Evolutionary conservation across 2,888 invertebrate genomes (phyloP).

Genomic region (Drosophila percnosoma): DNA sequence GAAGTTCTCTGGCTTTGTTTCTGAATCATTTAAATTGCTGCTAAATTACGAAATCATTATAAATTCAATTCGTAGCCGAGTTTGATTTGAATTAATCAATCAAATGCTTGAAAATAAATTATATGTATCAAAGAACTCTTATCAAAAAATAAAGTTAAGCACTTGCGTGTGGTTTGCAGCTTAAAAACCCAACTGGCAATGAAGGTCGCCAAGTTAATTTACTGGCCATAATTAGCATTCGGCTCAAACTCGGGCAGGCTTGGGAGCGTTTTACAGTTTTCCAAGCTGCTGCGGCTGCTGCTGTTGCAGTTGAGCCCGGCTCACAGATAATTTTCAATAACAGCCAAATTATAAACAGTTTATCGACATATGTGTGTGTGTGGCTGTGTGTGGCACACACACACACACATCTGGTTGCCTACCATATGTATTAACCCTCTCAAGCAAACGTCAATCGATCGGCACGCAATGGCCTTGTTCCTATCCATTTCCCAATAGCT

Average conservation of each 20-base stretch:
- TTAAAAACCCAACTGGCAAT: conserved; percentile 53
- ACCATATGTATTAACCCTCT: conserved; percentile 63
- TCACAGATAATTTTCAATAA: conserved; percentile 75
- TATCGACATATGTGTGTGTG: conserved; percentile 22
- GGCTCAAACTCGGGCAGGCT: conserved; percentile 33
- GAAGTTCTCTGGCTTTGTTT: conserved; percentile 11
- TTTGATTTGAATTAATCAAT: conserved; percentile 72
- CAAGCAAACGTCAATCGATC: conserved; percentile 45
- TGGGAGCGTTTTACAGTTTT: conserved; percentile 67
- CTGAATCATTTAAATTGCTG: conserved; percentile 59
- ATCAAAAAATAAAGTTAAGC: conserved; percentile 36
- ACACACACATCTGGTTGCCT: conserved; percentile 14
- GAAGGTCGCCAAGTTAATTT: conserved; percentile 73
- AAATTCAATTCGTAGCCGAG: conserved; percentile 73
- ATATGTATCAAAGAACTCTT: conserved; percentile 28
- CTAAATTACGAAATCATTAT: conserved; percentile 70
- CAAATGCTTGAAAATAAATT: conserved; percentile 49
- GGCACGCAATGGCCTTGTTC: conserved; percentile 68
- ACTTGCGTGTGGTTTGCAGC: conserved; percentile 57
- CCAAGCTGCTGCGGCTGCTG: conserved; percentile 45
- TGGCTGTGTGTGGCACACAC: conserved; percentile 30
- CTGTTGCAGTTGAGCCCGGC: conserved; percentile 46
- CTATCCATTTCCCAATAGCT: conserved; percentile 18
- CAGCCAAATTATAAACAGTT: conserved; percentile 33
- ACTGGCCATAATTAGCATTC: conserved; percentile 72